These are phyloP conservation scores for Dione vanillae DNA, from an alignment of 2,888 invertebrate genomes.

Conservation along the genomic window DNA sequence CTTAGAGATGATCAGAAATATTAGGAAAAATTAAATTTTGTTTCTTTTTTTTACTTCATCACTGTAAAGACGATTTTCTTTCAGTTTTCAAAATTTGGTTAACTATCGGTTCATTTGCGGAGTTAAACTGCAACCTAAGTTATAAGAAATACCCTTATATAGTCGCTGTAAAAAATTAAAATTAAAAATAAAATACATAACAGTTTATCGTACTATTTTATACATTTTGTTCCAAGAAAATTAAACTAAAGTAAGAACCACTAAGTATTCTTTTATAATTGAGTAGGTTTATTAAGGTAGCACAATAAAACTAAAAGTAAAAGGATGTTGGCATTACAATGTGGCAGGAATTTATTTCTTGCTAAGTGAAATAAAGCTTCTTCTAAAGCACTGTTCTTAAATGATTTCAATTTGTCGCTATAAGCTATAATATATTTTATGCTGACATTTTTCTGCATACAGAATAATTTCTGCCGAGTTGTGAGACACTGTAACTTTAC, in stretches of 20 bases:
- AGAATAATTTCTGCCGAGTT: too few species aligned
- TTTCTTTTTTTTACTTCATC: not conserved
- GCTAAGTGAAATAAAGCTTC: conserved; percentile 9
- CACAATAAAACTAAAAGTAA: conserved; percentile 24
- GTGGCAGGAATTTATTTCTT: conserved; percentile 12
- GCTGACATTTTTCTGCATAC: too few species aligned
- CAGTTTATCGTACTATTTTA: not conserved
- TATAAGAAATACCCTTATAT: too few species aligned
- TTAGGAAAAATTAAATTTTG: not conserved
- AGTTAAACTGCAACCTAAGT: too few species aligned
- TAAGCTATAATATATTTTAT: not conserved
- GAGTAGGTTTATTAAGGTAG: conserved; percentile 25
- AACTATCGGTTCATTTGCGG: too few species aligned
- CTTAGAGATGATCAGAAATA: not conserved
- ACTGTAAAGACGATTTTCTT: too few species aligned
- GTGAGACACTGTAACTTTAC: too few species aligned
- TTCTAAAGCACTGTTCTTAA: not conserved
- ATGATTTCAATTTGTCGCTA: not conserved
- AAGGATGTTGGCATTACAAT: conserved; percentile 3
- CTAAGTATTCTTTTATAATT: conserved; percentile 32
- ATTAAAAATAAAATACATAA: not conserved
- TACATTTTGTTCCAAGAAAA: conserved; percentile 22
- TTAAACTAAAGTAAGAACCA: conserved; percentile 24
- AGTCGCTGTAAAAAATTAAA: not conserved
- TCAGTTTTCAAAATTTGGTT: too few species aligned